Evolutionary conservation across 2,113 vertebrate genomes (phyloP).

Genomic region (Ramphastos sulfuratus): DNA sequence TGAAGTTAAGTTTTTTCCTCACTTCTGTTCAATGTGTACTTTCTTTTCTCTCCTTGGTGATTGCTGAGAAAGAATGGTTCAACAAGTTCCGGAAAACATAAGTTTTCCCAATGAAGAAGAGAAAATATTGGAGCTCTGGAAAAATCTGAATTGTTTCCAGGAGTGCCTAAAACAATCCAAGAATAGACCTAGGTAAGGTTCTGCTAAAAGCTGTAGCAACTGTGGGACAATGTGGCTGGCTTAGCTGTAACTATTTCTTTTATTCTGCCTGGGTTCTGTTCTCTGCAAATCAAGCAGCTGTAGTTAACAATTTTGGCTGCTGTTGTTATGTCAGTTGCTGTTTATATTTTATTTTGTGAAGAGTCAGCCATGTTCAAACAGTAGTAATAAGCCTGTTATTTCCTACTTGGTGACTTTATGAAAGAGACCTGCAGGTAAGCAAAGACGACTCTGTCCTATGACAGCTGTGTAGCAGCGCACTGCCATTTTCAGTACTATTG

Average conservation of each 20-base stretch:
- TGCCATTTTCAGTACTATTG: not conserved
- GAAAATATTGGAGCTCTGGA: slow-evolving; percentile 87
- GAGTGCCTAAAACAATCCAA: slow-evolving; percentile 95
- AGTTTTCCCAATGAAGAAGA: slow-evolving; percentile 92
- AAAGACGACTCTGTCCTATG: fast-evolving
- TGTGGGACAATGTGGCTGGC: not conserved
- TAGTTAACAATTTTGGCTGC: not conserved
- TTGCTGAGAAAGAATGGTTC: slow-evolving; percentile 83
- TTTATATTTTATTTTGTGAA: not conserved
- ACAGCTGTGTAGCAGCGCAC: not conserved
- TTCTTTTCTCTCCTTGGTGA: not conserved
- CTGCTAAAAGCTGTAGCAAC: not conserved
- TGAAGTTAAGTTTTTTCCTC: not conserved
- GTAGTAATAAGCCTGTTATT: not conserved
- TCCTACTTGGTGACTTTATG: not conserved
- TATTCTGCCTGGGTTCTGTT: not conserved
- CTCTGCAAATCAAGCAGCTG: not conserved
- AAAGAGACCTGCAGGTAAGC: not conserved
- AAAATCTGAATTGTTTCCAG: slow-evolving; percentile 87
- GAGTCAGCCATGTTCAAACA: not conserved
- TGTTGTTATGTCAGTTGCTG: not conserved
- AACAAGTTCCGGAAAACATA: slow-evolving; percentile 90
- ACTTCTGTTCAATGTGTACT: not conserved
- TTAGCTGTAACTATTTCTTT: not conserved
- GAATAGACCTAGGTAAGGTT: slow-evolving; percentile 86